Percentiles rank a stretch among this genome's conserved stretches.
phyloP scores from a whole-genome alignment of 2,113 vertebrate genomes.

The Mesitornis unicolor region DNA sequence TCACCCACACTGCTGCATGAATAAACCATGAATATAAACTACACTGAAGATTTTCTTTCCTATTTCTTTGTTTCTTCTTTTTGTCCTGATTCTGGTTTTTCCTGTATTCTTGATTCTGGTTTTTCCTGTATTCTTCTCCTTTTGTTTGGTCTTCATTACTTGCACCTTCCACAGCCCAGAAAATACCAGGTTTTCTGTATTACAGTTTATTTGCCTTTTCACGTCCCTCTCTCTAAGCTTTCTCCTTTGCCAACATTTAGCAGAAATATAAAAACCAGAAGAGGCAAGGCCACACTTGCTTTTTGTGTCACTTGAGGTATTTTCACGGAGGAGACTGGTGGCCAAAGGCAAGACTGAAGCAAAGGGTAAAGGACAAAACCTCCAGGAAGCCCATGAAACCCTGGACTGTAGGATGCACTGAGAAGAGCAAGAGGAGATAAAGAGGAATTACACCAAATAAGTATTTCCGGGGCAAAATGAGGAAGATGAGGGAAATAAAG shows the following conservation, averaged over 20 bases:
- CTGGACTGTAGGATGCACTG: neutral
- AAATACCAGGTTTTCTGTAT: neutral
- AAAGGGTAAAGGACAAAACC: neutral
- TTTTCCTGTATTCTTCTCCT: neutral
- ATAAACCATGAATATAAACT: neutral
- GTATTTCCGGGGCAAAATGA: neutral
- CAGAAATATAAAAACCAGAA: neutral
- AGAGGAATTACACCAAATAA: neutral
- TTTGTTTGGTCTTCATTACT: neutral
- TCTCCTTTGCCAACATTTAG: neutral
- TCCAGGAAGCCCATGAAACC: neutral
- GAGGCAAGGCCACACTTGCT: neutral
- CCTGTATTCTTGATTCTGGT: neutral
- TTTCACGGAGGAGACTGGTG: neutral
- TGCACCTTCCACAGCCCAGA: neutral
- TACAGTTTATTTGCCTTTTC: neutral
- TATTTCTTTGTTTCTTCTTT: neutral
- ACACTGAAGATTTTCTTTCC: neutral
- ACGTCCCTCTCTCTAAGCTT: neutral
- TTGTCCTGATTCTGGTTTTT: neutral
- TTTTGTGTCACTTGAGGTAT: accelerated
- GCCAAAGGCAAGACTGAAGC: neutral
- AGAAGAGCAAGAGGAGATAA: neutral
- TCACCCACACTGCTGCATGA: neutral
- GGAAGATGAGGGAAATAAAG: neutral